Evolutionary conservation across 2,113 vertebrate species (phyloP), one percentile per base, ranked within the genome.

Genomic region (Daphoenositta chrysoptera): DNA sequence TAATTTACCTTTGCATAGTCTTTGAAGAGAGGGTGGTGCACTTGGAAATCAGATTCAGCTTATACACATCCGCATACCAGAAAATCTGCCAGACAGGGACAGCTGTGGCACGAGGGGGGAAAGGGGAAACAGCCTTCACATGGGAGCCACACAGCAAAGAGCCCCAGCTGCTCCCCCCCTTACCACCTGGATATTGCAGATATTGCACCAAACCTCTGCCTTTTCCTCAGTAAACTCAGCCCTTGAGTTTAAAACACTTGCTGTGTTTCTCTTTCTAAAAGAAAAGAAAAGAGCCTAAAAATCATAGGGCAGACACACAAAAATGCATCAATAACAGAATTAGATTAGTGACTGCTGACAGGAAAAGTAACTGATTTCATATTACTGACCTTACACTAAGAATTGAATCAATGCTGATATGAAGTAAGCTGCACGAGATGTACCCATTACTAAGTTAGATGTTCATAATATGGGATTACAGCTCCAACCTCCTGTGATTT

Each of bases 341-440:
- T 90, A 50, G 54, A 95, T 96, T 92, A 90, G 79, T 50, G 30
- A 54, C 21, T 80, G 71, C 66, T 66, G 71, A 70, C 50, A 66
- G 50, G 39, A 77, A 88, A 92, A 94, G 35, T 73, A 87, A 93
- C 68, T 92, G 65, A 94, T 94, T 94, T 86, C 45, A 42, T 66
- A 47, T 70, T 81, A 65, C 45, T 77, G 63, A 57, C 37, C 40
- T 85, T 69, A 63, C 2, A 6, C 28, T 70, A 77, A 83, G 60
- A 73, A 73, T 11, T 68, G 58, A 91, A 78, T 90, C 92, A 81
- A 89, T 83, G 80, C n/a, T 88, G 39, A 72, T 40, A 64, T 24
- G 37, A 87, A 73, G 14, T 20, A 81, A 83, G 44, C 31, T 63
- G 44, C 51, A 64, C 1, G 7, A 57, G 76, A 86, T 22, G 64